These are phyloP conservation scores for Syrphus vitripennis DNA, from an alignment of 2,888 invertebrate genomes.

Conservation along the genomic window DNA sequence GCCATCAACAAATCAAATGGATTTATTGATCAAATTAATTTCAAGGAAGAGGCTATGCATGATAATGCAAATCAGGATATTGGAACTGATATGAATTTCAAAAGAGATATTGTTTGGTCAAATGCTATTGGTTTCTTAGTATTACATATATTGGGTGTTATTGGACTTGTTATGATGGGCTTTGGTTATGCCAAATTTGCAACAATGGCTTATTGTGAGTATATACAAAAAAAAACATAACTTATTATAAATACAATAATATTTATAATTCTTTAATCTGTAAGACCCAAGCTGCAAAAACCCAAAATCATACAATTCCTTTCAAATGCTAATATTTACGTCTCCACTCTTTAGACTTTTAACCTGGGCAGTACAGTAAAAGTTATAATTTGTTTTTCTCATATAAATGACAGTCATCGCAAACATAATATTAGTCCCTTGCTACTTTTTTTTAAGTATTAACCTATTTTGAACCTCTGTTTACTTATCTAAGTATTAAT, in stretches of 20 bases:
- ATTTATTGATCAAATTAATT: constrained; percentile 54
- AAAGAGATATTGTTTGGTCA: constrained; percentile 84
- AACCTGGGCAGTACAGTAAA: no score
- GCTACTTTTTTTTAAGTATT: neutral
- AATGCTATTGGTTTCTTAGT: constrained; percentile 84
- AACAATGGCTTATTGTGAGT: constrained; percentile 60
- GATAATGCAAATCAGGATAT: constrained; percentile 77
- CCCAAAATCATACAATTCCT: no score
- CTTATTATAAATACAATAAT: no score
- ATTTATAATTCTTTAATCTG: no score
- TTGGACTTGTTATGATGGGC: constrained; percentile 44
- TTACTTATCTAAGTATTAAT: neutral
- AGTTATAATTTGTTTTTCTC: neutral
- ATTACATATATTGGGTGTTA: constrained; percentile 82
- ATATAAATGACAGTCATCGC: neutral
- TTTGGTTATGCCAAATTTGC: constrained; percentile 29
- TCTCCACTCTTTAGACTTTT: no score
- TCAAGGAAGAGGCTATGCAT: constrained; percentile 48
- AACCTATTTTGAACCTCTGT: no score
- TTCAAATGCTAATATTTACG: no score
- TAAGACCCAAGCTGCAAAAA: no score
- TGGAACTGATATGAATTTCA: constrained; percentile 82
- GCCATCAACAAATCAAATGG: constrained; percentile 45
- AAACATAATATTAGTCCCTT: neutral
- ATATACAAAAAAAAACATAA: no score